A percentile compares a stretch with the other conserved stretches of the same genome.
phyloP scores from a whole-genome alignment of 2,113 vertebrate genomes.

The Bettongia penicillata region DNA sequence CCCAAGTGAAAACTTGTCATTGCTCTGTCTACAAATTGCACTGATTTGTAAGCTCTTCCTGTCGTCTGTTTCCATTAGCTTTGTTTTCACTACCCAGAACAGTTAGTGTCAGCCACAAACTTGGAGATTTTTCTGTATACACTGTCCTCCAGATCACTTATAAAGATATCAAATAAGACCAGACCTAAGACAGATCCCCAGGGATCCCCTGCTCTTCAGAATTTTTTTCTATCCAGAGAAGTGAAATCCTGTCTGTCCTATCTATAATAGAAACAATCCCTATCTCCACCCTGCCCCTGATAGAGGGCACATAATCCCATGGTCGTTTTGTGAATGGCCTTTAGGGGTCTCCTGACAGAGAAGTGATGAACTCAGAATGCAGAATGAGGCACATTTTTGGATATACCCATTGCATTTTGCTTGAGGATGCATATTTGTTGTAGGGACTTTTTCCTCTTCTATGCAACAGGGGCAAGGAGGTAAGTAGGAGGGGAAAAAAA shows the following conservation, averaged over 20 bases:
- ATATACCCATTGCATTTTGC: background rate
- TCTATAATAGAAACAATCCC: background rate
- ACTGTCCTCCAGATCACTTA: background rate
- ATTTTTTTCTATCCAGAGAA: background rate
- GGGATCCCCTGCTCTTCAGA: background rate
- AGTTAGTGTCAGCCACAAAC: background rate
- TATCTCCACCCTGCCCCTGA: background rate
- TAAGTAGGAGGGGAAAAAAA: background rate
- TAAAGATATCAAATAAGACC: conserved; percentile 6
- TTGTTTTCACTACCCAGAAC: background rate
- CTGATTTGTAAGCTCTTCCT: background rate
- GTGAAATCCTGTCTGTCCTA: background rate
- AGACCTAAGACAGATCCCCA: background rate
- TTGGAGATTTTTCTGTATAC: background rate
- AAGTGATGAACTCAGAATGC: background rate
- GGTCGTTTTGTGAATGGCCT: background rate
- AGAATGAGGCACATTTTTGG: background rate
- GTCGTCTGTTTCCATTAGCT: background rate
- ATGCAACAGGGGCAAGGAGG: background rate
- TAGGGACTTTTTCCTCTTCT: background rate
- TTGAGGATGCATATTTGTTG: background rate
- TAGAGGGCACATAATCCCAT: background rate
- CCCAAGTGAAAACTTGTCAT: background rate
- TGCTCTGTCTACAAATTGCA: background rate
- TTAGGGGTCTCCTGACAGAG: background rate